Evolutionary conservation across 2,888 invertebrate genomes (phyloP).

Genomic region (Tetragnatha montana): DNA sequence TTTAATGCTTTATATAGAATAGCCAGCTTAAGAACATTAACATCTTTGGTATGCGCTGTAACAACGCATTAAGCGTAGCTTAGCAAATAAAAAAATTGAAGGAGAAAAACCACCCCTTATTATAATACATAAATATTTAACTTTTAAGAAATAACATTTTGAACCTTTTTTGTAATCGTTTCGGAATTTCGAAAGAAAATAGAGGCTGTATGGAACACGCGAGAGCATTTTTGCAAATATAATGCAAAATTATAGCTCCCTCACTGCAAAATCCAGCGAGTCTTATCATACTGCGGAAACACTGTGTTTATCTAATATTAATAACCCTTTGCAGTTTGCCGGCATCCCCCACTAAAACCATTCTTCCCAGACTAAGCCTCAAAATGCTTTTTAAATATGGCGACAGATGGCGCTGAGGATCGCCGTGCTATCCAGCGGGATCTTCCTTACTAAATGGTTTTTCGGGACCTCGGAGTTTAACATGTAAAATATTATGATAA

Average conservation of each 20-base stretch:
- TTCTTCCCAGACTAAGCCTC: not conserved
- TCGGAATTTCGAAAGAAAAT: not conserved
- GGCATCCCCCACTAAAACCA: not conserved
- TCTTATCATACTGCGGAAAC: not conserved
- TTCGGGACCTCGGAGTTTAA: not conserved
- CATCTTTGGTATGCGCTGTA: no score
- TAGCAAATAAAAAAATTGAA: not conserved
- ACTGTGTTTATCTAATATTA: conserved; percentile 3
- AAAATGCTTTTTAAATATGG: conserved; percentile 37
- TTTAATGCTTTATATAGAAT: no score
- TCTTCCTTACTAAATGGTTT: conserved; percentile 1
- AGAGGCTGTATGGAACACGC: not conserved
- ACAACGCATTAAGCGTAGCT: no score
- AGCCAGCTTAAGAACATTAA: no score
- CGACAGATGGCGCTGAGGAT: conserved; percentile 33
- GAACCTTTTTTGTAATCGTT: not conserved
- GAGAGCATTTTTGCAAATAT: not conserved
- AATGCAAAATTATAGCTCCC: not conserved
- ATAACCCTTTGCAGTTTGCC: not conserved
- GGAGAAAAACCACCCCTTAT: not conserved
- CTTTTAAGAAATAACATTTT: not conserved
- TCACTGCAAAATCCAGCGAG: not conserved
- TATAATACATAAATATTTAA: not conserved
- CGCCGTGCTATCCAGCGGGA: not conserved
- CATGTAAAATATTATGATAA: conserved; percentile 6